phyloP scores from a whole-genome alignment of 2,113 vertebrate species.

The Paralichthys olivaceus region DNA sequence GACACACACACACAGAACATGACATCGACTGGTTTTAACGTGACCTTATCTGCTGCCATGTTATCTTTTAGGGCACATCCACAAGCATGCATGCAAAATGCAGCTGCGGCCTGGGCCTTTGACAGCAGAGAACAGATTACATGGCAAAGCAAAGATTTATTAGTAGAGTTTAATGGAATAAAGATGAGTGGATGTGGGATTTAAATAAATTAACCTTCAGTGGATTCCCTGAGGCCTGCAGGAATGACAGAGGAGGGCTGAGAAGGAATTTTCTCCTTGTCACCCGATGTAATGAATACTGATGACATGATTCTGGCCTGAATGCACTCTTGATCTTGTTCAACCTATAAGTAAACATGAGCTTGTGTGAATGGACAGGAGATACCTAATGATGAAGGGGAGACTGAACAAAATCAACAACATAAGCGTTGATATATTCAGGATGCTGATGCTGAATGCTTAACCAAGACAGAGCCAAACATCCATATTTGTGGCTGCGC shows the following conservation, averaged over 20 bases:
- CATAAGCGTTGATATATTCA: slow-evolving; percentile 1
- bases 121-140: slow-evolving; percentile 82
- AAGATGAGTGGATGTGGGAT: slow-evolving; percentile 82
- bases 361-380: slow-evolving; percentile 16
- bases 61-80: slow-evolving; percentile 35
- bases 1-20: slow-evolving; percentile 6
- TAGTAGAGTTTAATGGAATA: slow-evolving; percentile 83
- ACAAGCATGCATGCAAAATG: slow-evolving; percentile 45
- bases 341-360: slow-evolving; percentile 55
- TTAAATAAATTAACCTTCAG: slow-evolving; percentile 88
- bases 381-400: slow-evolving; percentile 8
- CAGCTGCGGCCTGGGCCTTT: slow-evolving; percentile 56
- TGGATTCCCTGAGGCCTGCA: slow-evolving; percentile 71
- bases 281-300: slow-evolving; percentile 78
- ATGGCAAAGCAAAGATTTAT: slow-evolving; percentile 83
- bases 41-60: slow-evolving; percentile 62
- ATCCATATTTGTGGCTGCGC: neutral
- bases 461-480: neutral
- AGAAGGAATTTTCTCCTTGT: slow-evolving; percentile 73
- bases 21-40: slow-evolving; percentile 46
- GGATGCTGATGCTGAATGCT: neutral
- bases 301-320: slow-evolving; percentile 75
- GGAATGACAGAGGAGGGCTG: slow-evolving; percentile 65
- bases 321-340: slow-evolving; percentile 51
- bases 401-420: slow-evolving; percentile 8